phyloP scores from a whole-genome alignment of 2,113 vertebrate species.

The Prinia subflava region DNA sequence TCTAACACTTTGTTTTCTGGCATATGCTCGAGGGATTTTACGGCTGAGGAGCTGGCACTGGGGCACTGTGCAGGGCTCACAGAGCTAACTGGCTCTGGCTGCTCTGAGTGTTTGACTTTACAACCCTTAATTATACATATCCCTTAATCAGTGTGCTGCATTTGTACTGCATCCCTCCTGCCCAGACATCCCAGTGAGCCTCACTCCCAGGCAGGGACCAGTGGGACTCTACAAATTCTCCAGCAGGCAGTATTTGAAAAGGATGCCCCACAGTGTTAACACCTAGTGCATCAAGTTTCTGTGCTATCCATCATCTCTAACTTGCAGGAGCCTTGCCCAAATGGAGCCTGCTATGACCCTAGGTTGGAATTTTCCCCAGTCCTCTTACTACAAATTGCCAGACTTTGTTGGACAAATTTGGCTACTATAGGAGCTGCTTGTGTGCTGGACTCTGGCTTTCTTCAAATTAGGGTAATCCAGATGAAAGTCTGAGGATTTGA shows the following conservation, averaged over 20 bases:
- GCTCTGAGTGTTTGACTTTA: neutral
- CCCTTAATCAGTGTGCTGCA: fast-evolving
- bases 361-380: slow-evolving; percentile 2
- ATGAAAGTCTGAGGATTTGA: neutral
- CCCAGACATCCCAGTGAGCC: neutral
- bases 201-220: neutral
- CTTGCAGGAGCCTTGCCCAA: neutral
- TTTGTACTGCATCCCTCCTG: neutral
- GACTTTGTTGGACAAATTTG: slow-evolving; percentile 25
- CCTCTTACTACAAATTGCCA: neutral
- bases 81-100: neutral
- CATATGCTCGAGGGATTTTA: neutral
- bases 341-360: neutral
- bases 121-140: neutral
- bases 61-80: neutral
- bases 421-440: slow-evolving; percentile 5
- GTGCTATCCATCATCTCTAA: neutral
- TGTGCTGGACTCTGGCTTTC: neutral
- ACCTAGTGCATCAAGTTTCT: neutral
- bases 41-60: neutral
- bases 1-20: neutral
- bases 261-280: neutral
- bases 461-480: slow-evolving; percentile 15
- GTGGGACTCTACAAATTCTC: neutral
- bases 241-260: neutral